These are phyloP conservation scores for Ophthalmotilapia sp. DNA, from an alignment of 2,113 vertebrate species.

Conservation along the genomic window DNA sequence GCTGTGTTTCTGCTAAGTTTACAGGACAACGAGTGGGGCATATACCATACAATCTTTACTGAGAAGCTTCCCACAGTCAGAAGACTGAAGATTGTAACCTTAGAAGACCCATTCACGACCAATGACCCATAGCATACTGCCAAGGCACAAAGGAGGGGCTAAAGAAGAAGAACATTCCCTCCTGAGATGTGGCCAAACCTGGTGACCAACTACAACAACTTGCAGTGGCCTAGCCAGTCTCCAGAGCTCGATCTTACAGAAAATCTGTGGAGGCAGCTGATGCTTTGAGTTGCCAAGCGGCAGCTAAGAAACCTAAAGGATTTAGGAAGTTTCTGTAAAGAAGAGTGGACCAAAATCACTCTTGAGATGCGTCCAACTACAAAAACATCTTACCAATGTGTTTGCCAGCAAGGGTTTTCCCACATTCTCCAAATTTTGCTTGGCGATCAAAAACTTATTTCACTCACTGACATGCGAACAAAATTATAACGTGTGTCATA, in stretches of 20 bases:
- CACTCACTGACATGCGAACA: not conserved
- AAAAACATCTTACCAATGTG: not conserved
- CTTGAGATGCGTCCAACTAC: not conserved
- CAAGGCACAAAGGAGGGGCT: not conserved
- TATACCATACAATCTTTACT: not conserved
- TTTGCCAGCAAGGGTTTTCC: not conserved
- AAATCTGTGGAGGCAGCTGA: not conserved
- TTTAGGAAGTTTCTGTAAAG: not conserved
- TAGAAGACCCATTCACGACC: not conserved
- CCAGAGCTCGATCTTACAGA: not conserved
- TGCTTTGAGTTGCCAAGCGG: not conserved
- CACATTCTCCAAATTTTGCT: not conserved
- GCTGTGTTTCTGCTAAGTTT: not conserved
- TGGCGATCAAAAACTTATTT: not conserved
- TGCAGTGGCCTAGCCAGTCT: not conserved
- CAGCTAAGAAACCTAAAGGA: not conserved
- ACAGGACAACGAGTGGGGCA: not conserved
- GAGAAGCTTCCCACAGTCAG: not conserved
- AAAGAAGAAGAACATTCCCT: not conserved
- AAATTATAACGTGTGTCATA: not conserved
- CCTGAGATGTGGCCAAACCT: not conserved
- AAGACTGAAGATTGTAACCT: not conserved
- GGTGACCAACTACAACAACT: not conserved
- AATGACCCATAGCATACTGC: not conserved
- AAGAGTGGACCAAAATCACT: not conserved